Conservation (phyloP, 2,888 invertebrate genomes). For the Axea sp. region DNA sequence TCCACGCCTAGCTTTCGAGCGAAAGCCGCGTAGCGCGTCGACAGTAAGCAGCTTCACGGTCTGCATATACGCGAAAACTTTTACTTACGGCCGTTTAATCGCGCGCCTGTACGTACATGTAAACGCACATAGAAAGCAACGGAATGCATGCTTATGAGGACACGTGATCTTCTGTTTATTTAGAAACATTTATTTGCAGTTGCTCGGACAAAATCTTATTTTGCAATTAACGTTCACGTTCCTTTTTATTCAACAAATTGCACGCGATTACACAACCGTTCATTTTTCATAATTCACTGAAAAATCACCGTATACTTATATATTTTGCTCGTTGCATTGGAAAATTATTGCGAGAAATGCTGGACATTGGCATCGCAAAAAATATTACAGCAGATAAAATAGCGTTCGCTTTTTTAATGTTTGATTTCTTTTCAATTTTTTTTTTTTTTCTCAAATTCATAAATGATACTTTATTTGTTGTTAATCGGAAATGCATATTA, state of each 20-base stretch:
- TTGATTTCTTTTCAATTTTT: no score
- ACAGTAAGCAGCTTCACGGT: conserved; percentile 67
- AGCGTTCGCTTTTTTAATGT: no score
- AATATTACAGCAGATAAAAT: background rate
- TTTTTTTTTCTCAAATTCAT: no score
- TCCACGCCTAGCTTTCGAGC: conserved; percentile 64
- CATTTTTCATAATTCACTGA: conserved; percentile 18
- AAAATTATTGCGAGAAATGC: conserved; percentile 10
- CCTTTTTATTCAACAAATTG: conserved; percentile 8
- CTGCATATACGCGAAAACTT: conserved; percentile 72
- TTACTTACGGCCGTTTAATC: conserved; percentile 68
- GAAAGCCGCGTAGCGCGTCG: conserved; percentile 65
- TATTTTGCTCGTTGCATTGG: no score
- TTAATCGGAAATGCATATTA: no score
- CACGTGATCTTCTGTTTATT: conserved; percentile 53
- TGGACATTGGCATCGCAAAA: conserved; percentile 38
- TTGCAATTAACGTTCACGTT: conserved; percentile 30
- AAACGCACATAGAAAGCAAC: conserved; percentile 64
- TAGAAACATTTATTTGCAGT: conserved; percentile 55
- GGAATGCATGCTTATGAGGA: conserved; percentile 58
- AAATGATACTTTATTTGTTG: no score
- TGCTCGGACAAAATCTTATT: conserved; percentile 26
- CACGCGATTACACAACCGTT: conserved; percentile 15
- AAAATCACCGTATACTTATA: conserved; percentile 19
- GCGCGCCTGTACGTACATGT: conserved; percentile 49